A percentile compares a stretch with the other conserved stretches of the same genome.
Evolutionary conservation across 2,113 vertebrate genomes (phyloP).

Genomic region (Equus quagga): DNA sequence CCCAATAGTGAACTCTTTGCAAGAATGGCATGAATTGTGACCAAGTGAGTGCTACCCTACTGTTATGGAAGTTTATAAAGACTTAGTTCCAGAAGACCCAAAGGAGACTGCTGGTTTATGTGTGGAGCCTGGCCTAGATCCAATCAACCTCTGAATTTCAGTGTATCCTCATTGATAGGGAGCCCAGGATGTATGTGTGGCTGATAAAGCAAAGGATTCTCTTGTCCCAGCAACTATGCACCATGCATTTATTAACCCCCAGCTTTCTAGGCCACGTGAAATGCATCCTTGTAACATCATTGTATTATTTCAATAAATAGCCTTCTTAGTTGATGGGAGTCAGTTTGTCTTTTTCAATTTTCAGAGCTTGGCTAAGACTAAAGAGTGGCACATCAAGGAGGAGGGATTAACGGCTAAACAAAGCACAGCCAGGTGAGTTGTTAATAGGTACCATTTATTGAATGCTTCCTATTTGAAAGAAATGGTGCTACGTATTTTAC

Average conservation of each 20-base stretch:
- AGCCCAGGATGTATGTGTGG: background rate
- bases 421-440: slow-evolving; percentile 52
- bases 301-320: slow-evolving; percentile 72
- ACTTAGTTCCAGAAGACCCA: slow-evolving; percentile 28
- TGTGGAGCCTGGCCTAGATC: background rate
- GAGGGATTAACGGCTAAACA: slow-evolving; percentile 45
- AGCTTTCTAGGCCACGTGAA: background rate
- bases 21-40: slow-evolving; percentile 31
- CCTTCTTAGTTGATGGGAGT: slow-evolving; percentile 59
- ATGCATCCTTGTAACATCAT: slow-evolving; percentile 45
- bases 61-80: slow-evolving; percentile 10
- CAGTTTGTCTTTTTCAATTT: slow-evolving; percentile 73
- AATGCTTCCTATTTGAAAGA: background rate
- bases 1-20: background rate
- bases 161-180: background rate
- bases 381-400: slow-evolving; percentile 22
- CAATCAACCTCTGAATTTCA: background rate
- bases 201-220: background rate
- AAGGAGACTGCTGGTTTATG: slow-evolving; percentile 2
- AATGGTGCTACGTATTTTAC: background rate
- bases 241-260: background rate
- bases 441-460: slow-evolving; percentile 2
- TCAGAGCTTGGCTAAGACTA: slow-evolving; percentile 67
- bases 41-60: background rate
- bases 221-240: background rate